Base-by-base conservation (phyloP, 2,113 vertebrate species). In the Anhinga rufa region DNA sequence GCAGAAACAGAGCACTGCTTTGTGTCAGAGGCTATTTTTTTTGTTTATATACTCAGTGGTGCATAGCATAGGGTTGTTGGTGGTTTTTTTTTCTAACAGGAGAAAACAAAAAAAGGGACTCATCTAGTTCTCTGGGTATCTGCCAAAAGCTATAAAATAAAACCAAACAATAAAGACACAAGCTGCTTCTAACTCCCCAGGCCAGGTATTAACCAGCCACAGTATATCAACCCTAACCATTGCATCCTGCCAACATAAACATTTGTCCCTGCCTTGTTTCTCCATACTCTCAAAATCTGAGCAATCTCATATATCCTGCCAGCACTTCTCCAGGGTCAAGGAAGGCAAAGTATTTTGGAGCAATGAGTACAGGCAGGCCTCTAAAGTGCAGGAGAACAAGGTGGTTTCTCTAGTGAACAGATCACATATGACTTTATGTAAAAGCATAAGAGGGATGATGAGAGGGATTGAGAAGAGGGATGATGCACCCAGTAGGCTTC, bases 71-170 rank as follows among this genome's bases (percentile, higher is more conserved):
- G 40, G 22, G 40, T 12, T 65, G 44, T 38, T 64, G 79, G 54
- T n/a, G 12, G 8, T 2, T 19, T 55, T 14, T 70, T 48, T 48
- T 25, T 40, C 16, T 44, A 60, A 44, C n/a, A 61, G 51, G 26
- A 82, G n/a, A 70, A 36, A n/a, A 72, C 71, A 70, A 57, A 61
- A 66, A 21, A 44, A 81, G n/a, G 62, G 69, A 48, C 51, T 85
- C 54, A 38, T 36, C 40, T 34, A 21, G 16, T 58, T 88, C 51
- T 65, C 62, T 77, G 75, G 62, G 69, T 38, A 76, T 71, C 76
- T 86, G 58, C 76, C 69, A 55, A 86, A 48, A 94, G 69, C 90
- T 66, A 55, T 90, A 78, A 82, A 86, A 49, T 55, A 36, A 77
- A 85, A 71, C 6, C 42, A 89, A 90, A 77, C 86, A 62, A 78